A percentile compares a stretch with the other conserved stretches of the same genome.
Conservation (phyloP, 2,888 invertebrate genomes). For the Standfussiana lucernea region DNA sequence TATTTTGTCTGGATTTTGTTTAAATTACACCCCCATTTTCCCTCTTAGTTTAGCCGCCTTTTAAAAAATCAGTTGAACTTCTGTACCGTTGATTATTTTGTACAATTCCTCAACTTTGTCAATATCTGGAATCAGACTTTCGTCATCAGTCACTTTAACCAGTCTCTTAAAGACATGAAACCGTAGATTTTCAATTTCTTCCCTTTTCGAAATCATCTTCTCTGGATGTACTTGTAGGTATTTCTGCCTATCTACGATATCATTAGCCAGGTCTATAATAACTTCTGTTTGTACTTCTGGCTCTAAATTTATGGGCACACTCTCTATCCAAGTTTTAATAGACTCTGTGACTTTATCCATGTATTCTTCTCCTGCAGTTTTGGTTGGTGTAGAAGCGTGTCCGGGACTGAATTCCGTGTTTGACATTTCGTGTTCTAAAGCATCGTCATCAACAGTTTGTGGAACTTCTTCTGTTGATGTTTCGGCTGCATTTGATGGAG, state of each 20-base stretch:
- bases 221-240: conserved; percentile 75
- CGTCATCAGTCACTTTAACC: conserved; percentile 66
- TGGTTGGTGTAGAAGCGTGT: conserved; percentile 30
- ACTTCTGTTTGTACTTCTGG: conserved; percentile 62
- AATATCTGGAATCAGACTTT: conserved; percentile 44
- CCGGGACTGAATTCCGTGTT: conserved; percentile 21
- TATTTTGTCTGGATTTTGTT: background rate
- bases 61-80: conserved; percentile 1
- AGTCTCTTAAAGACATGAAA: conserved; percentile 76
- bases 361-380: conserved; percentile 3
- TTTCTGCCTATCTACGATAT: conserved; percentile 76
- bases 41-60: background rate
- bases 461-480: background rate
- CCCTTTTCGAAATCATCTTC: conserved; percentile 63
- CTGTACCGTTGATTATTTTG: conserved; percentile 32
- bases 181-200: conserved; percentile 76
- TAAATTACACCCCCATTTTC: background rate
- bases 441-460: background rate
- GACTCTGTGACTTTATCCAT: background rate
- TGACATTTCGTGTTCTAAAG: background rate
- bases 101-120: conserved; percentile 66
- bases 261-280: conserved; percentile 69
- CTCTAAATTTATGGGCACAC: conserved; percentile 60
- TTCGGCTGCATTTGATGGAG: background rate
- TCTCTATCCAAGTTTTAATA: conserved; percentile 59